Percentiles rank a stretch among this genome's conserved stretches.
phyloP scores from a whole-genome alignment of 1,140 invertebrate species.

The Tetramorium alpestre region DNA sequence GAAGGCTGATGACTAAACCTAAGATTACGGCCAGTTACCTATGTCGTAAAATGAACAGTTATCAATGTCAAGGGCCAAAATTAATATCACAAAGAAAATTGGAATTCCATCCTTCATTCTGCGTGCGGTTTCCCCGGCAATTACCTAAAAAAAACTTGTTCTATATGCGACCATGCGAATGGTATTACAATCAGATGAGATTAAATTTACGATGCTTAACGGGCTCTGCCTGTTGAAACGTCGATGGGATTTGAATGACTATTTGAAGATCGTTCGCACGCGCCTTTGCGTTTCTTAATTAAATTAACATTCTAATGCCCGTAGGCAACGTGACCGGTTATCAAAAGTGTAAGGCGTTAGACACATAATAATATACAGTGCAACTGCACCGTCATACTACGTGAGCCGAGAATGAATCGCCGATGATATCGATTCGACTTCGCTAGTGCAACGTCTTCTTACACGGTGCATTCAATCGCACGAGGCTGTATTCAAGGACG shows the following conservation, averaged over 20 bases:
- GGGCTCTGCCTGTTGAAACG: background rate
- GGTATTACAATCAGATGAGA: background rate
- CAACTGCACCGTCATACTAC: background rate
- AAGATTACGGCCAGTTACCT: background rate
- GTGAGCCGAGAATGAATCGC: background rate
- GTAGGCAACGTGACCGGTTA: constrained; percentile 3
- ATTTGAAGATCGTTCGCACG: background rate
- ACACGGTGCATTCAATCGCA: background rate
- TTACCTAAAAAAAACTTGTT: background rate
- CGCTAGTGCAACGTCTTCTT: background rate
- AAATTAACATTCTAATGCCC: constrained; percentile 17
- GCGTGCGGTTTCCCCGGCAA: background rate
- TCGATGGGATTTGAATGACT: background rate
- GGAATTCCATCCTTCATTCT: background rate
- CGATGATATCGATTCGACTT: background rate
- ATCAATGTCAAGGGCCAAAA: background rate
- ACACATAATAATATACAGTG: background rate
- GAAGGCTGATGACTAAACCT: background rate
- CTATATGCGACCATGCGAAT: background rate
- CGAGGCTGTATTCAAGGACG: background rate
- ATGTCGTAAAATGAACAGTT: background rate
- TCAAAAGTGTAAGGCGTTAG: constrained; percentile 29
- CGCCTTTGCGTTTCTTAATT: background rate
- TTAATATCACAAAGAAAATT: background rate
- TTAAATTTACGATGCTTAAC: background rate